Evolutionary conservation across 2,888 invertebrate species (phyloP).

Genomic region (Anaspis maculata): DNA sequence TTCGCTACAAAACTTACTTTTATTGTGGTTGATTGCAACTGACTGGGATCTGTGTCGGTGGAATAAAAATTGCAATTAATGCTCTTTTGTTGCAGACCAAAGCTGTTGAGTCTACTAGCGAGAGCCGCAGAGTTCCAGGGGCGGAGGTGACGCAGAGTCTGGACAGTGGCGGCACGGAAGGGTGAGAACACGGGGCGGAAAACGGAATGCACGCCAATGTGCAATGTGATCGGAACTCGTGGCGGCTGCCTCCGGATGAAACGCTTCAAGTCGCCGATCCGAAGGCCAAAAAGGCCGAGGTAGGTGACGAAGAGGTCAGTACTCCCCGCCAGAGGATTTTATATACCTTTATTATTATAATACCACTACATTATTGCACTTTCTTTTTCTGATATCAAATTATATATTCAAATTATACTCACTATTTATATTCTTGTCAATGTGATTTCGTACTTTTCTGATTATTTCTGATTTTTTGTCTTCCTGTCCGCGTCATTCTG

Average conservation of each 20-base stretch:
- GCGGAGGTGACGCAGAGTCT: conserved; percentile 19
- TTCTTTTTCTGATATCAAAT: too few relatives aligned
- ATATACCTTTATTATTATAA: conserved; percentile 8
- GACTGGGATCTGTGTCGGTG: too few relatives aligned
- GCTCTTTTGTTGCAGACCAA: conserved; percentile 14
- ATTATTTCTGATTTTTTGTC: too few relatives aligned
- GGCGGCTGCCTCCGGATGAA: conserved; percentile 88
- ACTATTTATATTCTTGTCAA: too few relatives aligned
- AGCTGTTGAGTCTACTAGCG: conserved; percentile 10
- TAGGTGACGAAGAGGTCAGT: conserved; percentile 55
- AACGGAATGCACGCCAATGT: conserved; percentile 85
- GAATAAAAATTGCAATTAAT: not conserved
- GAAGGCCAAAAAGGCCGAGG: conserved; percentile 67
- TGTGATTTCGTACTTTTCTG: too few relatives aligned
- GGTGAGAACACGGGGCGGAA: conserved; percentile 50
- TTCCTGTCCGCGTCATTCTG: too few relatives aligned
- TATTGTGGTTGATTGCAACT: too few relatives aligned
- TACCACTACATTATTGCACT: too few relatives aligned
- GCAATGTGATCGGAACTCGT: conserved; percentile 80
- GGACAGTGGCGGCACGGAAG: conserved; percentile 42
- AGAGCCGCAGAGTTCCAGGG: conserved; percentile 13
- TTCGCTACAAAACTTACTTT: too few relatives aligned
- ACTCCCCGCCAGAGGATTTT: conserved; percentile 21
- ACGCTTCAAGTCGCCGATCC: conserved; percentile 85
- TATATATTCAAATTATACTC: too few relatives aligned